Base-by-base conservation (phyloP, 1,140 invertebrate species). In the Frieseomelitta varia region DNA sequence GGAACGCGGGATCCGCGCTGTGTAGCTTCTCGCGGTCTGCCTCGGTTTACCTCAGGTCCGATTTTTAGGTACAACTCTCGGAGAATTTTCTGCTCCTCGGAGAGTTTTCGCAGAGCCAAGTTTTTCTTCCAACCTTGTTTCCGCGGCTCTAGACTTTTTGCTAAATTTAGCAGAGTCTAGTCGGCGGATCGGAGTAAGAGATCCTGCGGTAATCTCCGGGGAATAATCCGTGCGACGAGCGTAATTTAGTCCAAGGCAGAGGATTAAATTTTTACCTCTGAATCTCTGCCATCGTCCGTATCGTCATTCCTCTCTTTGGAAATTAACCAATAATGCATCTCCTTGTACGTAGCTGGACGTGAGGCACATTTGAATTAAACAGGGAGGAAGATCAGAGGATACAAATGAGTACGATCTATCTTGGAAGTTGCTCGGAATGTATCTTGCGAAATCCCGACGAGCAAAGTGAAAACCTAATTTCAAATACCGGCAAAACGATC, bases 381-480 rank as follows among this genome's bases (percentile, higher is more conserved):
- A 69, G 24, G 39, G 19, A 69, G 72, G 19, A 21, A 39, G 11
- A 55, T 53, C 27, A 74, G 51, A 74, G 55, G 55, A 74, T 55
- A 24, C 12, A 14, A 21, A 69, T 39, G 34, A n/a, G 67, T 21
- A 69, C 30, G 21, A 74, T 55, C 55, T 55, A 74, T 55, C 72
- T 51, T 74, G 15, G 72, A 74, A 74, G 55, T 39, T 17, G 72
- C 24, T 4, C 72, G 30, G 72, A n/a, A 55, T 55, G 72, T 39
- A 19, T 55, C 39, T 74, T 74, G 51, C 72, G 72, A 74, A 74
- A 74, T 55, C 56, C 56, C 19, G 17, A 21, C 10, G 39, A 34
- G 51, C 15, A 75, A 75, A 56, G 53, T 56, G 73, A 75, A 75
- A 75, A 75, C 51, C 15, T 17, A 15, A 34, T 74, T 74, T 55